Base-by-base conservation (phyloP, 1,140 invertebrate species). In the Panagrolaimus sp. region DNA sequence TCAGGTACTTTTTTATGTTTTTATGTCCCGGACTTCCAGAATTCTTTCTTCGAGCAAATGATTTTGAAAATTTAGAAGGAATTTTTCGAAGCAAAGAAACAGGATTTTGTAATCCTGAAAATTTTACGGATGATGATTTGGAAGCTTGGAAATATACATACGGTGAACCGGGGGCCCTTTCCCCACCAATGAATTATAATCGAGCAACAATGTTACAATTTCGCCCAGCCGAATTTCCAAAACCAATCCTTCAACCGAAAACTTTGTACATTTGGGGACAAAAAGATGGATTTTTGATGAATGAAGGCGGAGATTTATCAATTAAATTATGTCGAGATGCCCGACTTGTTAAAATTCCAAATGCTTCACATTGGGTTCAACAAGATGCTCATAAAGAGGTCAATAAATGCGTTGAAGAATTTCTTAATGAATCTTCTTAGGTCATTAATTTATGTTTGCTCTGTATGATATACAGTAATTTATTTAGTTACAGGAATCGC, bases 91-190 rank as follows among this genome's bases (percentile, higher is more conserved):
- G 88, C 76, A 87, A 73, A 81, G 83, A 69, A 76, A 83, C 75
- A 81, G 76, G 77, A 66, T 38, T 82, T 12, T 55, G 78, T 4
- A 73, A 73, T 38, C 47, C 70, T 15, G 70, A 79, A 8, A 80
- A 76, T 32, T 77, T 87, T 3, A 85, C 84, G n/a, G 78, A 83
- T 7, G 86, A 88, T 68, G 89, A 89, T 74, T 80, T 91, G n/a
- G 89, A 90, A 76, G 89, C 89, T 2, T 91, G 89, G 79, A 91
- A 91, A 84, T 91, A 91, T 82, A 85, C 87, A 10, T 91, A 91
- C 81, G 88, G 15, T 12, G 17, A 28, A 12, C 21, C 21, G 1
- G 89, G 88, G 79, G 89, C 90, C 71, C 89, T 90, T 87, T 89
- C 88, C 9, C 88, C 88, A 15, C 88, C 90, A n/a, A 87, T 92